Base-by-base conservation (phyloP, 2,888 invertebrate genomes). In the Monochamus alternatus region DNA sequence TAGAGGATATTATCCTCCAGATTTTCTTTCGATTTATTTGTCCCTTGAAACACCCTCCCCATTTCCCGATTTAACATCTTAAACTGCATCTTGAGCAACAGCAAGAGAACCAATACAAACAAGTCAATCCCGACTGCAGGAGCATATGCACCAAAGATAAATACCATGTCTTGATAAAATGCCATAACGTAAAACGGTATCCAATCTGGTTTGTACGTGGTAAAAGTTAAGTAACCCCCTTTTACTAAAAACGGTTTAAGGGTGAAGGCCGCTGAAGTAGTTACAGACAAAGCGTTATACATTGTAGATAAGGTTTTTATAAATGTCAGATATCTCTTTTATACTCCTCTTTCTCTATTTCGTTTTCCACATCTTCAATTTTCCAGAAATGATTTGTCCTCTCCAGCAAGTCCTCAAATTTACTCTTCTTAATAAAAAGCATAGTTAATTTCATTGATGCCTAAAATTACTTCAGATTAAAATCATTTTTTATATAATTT, bases 341-440 rank as follows among this genome's bases (percentile, higher is more conserved):
- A 51, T 31, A 43, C 58, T 73, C 51, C 8, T 14, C 43, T 47
- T 31, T 66, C 10, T 73, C 66, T 10, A 31, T 44, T 12, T 44
- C 73, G n/a, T 60, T 14, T 66, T 58, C 44, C 31, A 66, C 22
- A 14, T 66, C 59, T 43, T 73, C 73, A 2, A 66, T 32, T 66
- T 31, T 73, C 73, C 73, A 73, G 59, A 73, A 73, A 5, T 59
- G 10, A n/a, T 30, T 12, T 10, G 30, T 66, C 47, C 43, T 43
- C 3, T 22, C 43, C 22, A 73, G 64, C 14, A 73, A 22, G 31
- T 31, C 47, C 5, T 32, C 32, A 22, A 73, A n/a, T 59, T 60
- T 30, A 9, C 12, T 14, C 14, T 31, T 43, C 7, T 66, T 59
- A 3, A 59, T 7, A 22, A n/a, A 44, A 5, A 73, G 22, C 3